phyloP scores from a whole-genome alignment of 2,113 vertebrate species.

The Callipepla squamata region DNA sequence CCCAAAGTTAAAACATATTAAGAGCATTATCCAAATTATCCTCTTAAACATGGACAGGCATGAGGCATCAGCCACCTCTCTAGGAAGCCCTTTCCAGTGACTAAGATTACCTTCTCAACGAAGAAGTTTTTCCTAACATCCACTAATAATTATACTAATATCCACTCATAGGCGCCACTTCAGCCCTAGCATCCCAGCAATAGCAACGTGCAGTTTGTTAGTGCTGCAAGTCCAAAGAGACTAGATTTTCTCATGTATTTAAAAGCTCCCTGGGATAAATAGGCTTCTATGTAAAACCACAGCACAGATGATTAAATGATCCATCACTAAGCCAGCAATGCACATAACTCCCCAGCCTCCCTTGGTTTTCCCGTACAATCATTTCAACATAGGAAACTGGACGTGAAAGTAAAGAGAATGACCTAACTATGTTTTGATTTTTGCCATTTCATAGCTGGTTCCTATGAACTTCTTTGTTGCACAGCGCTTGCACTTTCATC shows the following conservation, averaged over 20 bases:
- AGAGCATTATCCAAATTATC: background rate
- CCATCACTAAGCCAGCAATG: background rate
- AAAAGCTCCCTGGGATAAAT: background rate
- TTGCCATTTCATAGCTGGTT: background rate
- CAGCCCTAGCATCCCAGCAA: background rate
- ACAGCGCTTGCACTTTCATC: background rate
- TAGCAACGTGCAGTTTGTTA: background rate
- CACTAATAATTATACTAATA: background rate
- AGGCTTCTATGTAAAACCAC: background rate
- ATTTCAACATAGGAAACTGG: background rate
- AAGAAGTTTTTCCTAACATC: background rate
- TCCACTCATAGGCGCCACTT: background rate
- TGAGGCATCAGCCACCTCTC: background rate
- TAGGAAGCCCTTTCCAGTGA: background rate
- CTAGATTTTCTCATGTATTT: background rate
- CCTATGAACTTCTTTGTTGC: background rate
- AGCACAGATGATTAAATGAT: background rate
- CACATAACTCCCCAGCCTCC: background rate
- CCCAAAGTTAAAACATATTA: background rate
- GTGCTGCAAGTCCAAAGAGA: background rate
- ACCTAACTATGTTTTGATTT: background rate
- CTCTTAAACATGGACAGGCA: background rate
- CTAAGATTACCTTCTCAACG: background rate
- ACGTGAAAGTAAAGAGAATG: background rate
- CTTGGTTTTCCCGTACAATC: background rate